Base-by-base conservation (phyloP, 2,113 vertebrate genomes). In the Nesogale talazaci region DNA sequence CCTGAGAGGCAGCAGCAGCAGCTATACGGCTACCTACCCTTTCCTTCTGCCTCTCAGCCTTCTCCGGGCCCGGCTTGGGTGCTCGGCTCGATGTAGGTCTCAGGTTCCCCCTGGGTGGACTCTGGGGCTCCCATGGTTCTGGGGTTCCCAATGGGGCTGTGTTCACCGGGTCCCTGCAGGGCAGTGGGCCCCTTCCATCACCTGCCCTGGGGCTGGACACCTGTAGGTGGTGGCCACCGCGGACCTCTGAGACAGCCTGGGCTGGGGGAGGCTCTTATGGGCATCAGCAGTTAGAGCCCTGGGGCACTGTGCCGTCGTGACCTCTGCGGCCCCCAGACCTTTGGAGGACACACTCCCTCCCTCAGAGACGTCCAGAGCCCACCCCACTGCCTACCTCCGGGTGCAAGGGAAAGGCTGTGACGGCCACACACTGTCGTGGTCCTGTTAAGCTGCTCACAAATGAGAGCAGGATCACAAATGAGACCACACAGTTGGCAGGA, bases 161-260 rank as follows among this genome's bases (percentile, higher is more conserved):
- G 31, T 46, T 23, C 0, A 0, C 0, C 19, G 12, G 40, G 40
- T 17, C 25, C 78, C 42, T 23, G 17, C 42, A 69, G 22, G 38
- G 56, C 1, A 4, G 34, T 2, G 40, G 36, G 23, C 2, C 36
- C 29, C 57, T 40, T 29, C 27, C 5, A 1, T 10, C 38, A 31
- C 22, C 40, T 17, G 34, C 20, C 36, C 70, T 57, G 16, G 1
- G 22, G 40, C 0, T 38, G 25, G 40, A 7, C 17, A 25, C 63
- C 57, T 38, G 16, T 19, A 79, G 90, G 56, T 36, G 82, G n/a
- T 19, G 38, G 16, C 23, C 63, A 29, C 22, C 6, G 34, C 22
- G 59, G 36, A 77, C 34, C 67, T 74, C 27, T 74, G 65, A 80
- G 36, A 11, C n/a, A 3, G n/a, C 56, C 25, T 0, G 11, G 74